Evolutionary conservation across 2,113 vertebrate species (phyloP), one percentile per base, ranked within the genome.

Genomic region (Microtus richardsoni): DNA sequence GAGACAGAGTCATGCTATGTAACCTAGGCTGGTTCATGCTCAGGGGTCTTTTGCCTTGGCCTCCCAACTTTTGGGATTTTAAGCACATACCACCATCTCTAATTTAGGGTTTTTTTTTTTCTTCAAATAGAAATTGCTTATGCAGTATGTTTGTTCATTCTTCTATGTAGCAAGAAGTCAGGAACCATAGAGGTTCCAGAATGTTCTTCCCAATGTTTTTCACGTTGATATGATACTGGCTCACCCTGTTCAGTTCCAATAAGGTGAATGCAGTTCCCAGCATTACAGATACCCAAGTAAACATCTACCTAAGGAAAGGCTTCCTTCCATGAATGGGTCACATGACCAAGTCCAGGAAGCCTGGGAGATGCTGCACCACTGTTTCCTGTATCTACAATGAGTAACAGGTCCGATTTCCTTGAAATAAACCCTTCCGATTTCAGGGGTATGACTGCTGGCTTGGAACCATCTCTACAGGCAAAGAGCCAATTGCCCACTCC

Each of bases 401-500:
- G 39, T 73, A 77, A 22, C 49, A 3, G 66, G 62, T 47, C 74
- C 36, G 73, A 3, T 14, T 58, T 82, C 2, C 36, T 77, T 28
- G 36, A 41, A 91, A 79, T 52, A 75, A 62, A n/a, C 24, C 8
- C 54, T 78, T 28, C n/a, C 3, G 3, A 3, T 70, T 44, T n/a
- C 0, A 4, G 33, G 16, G 36, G 9, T 44, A 0, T 11, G 78
- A 16, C 7, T 70, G 7, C 6, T 30, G 28, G 9, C 10, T 73
- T 54, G 44, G 47, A 33, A 54, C 2, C 26, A 58, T 17, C 33
- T 33, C 21, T 49, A 52, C 30, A 41, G 44, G 47, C 19, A 39
- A 26, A 68, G 70, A 60, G 6, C 5, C 62, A 13, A 4, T 7
- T 7, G 36, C 3, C 16, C 9, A 0, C 17, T 10, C 30, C 16